Percentiles rank a stretch among this genome's conserved stretches.
Evolutionary conservation across 1,140 invertebrate genomes (phyloP).

Genomic region (Tetraneura akinire): DNA sequence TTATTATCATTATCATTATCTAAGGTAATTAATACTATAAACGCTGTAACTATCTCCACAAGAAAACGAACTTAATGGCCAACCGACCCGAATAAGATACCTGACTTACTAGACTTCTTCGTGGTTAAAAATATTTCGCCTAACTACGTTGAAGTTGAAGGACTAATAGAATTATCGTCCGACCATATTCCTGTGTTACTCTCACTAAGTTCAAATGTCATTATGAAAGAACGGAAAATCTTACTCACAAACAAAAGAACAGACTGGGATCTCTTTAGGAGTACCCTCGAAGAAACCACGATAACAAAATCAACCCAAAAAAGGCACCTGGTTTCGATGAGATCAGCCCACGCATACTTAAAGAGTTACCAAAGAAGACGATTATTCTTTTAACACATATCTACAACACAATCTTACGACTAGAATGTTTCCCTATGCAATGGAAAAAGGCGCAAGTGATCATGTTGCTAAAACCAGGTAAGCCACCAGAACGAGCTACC

Average conservation of each 20-base stretch:
- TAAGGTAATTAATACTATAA: too few relatives aligned
- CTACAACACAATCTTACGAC: too few relatives aligned
- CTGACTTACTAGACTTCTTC: slow-evolving; percentile 58
- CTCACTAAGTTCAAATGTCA: slow-evolving; percentile 18
- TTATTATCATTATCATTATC: too few relatives aligned
- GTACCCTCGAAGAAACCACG: not conserved
- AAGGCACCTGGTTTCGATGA: not conserved
- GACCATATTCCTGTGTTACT: slow-evolving; percentile 55
- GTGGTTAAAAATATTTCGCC: slow-evolving; percentile 55
- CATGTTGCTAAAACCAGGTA: not conserved
- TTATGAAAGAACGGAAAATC: not conserved
- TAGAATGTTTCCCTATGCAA: not conserved
- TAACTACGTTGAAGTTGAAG: slow-evolving; percentile 52
- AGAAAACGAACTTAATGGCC: too few relatives aligned
- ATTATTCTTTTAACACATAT: too few relatives aligned
- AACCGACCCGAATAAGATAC: slow-evolving; percentile 57
- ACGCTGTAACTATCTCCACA: too few relatives aligned
- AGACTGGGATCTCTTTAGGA: not conserved
- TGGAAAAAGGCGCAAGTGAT: not conserved
- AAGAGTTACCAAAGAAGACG: not conserved
- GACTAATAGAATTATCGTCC: slow-evolving; percentile 52
- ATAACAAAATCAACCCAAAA: not conserved
- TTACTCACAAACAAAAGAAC: not conserved
- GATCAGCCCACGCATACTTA: not conserved
- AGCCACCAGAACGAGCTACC: not conserved